Conservation (phyloP, 2,113 vertebrate genomes). For the Plestiodon gilberti region DNA sequence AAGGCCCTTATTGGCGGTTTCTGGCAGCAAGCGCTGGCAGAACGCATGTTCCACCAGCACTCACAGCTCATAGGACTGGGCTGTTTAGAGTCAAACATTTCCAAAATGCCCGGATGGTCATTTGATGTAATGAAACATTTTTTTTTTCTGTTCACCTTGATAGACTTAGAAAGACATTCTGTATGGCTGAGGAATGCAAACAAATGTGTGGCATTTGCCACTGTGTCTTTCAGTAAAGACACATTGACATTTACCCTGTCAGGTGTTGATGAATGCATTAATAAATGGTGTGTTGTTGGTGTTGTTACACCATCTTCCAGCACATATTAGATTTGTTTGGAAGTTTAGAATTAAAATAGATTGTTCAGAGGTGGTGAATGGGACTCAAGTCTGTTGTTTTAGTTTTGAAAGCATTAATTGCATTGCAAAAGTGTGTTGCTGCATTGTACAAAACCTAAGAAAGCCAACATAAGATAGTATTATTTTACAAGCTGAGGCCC, state of each 20-base stretch:
- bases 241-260: not conserved
- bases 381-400: not conserved
- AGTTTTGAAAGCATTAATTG: too few species aligned
- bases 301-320: not conserved
- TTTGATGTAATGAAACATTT: not conserved
- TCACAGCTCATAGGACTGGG: too few species aligned
- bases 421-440: too few species aligned
- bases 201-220: not conserved
- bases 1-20: too few species aligned
- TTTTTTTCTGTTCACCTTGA: not conserved
- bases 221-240: not conserved
- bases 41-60: too few species aligned
- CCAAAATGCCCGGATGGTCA: not conserved
- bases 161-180: not conserved
- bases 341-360: not conserved
- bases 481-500: not conserved
- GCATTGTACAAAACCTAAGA: not conserved
- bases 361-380: not conserved
- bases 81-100: not conserved
- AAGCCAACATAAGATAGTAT: not conserved
- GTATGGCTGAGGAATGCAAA: not conserved
- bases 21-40: too few species aligned
- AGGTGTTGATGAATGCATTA: slow-evolving; percentile 23
- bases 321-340: not conserved
- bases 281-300: not conserved